Evolutionary conservation across 2,797 vertebrate genomes (phyloP), one percentile per base, ranked within the genome.

Genomic region (Macrochelys suwanniensis): DNA sequence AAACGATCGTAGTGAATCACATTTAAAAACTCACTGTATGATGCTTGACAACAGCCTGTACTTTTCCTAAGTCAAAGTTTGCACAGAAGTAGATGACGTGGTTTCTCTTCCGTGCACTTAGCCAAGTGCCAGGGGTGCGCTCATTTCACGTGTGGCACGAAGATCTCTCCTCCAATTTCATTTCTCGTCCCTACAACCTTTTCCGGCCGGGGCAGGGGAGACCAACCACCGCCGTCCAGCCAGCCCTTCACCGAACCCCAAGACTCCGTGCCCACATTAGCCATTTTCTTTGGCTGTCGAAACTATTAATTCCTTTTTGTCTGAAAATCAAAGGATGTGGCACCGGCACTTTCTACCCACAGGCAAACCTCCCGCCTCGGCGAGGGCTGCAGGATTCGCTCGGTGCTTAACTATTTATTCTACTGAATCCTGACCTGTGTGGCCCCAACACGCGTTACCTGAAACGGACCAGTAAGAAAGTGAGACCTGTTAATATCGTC

Each of bases 41-140:
- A 21, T 77, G 28, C 31, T 85, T 92, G 85, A 49, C 45, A 3
- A 56, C 71, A 59, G 56, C 68, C 59, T 26, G 21, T 45, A 2
- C 5, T 50, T 74, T 19, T 21, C 13, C 4, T 2, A 0, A 16
- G 10, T 19, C 42, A 5, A 94, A 79, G 23, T 82, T 93, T n/a
- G 47, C 26, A 42, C 0, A 0, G 6, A 13, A 76, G 28, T 23
- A 51, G 89, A 50, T 5, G 0, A 1, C 7, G 16, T 2, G 31
- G 26, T 61, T 79, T 83, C 59, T 68, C 33, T 86, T 79, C 68
- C 2, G 0, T 2, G 15, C 49, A 33, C 15, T 79, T 88, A 0
- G 0, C 11, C 45, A 19, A 0, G 0, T 7, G 50, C 21, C 50
- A 84, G 37, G 53, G 0, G 0, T 4, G 1, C 28, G 11, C 6